Percentiles rank a stretch among this genome's conserved stretches.
Evolutionary conservation across 1,140 invertebrate species (phyloP).

Genomic region (Mycetomoellerius zeteki): DNA sequence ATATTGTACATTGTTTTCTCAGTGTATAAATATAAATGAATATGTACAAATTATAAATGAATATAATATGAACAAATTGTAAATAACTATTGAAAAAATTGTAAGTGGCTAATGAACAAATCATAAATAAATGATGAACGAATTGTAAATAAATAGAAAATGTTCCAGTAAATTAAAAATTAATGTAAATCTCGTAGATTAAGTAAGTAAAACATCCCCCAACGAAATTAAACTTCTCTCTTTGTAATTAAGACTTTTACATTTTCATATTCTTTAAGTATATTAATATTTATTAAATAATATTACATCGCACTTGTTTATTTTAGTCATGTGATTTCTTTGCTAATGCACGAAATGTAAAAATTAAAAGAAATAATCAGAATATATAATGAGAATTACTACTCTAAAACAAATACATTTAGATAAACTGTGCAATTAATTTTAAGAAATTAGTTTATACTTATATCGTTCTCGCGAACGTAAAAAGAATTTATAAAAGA

Average conservation of each 20-base stretch:
- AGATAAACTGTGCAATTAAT: neutral
- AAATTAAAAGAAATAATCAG: neutral
- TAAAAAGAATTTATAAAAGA: neutral
- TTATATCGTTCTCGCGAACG: neutral
- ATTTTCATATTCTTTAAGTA: constrained; percentile 1
- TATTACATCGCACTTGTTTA: neutral
- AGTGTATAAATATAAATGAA: neutral
- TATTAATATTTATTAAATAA: neutral
- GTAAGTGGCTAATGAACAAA: neutral
- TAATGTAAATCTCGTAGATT: neutral
- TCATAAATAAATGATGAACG: neutral
- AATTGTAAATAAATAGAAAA: constrained; percentile 34
- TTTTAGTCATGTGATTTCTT: neutral
- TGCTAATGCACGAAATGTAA: neutral
- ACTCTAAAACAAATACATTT: neutral
- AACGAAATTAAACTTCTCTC: neutral
- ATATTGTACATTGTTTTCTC: no score
- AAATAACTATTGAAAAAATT: neutral
- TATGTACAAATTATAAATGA: neutral
- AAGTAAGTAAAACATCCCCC: neutral
- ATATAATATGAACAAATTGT: neutral
- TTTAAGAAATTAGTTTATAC: neutral
- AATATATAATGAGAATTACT: neutral
- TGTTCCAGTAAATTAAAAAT: neutral
- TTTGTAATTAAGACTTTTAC: neutral